Evolutionary conservation across 2,113 vertebrate genomes (phyloP), one percentile per base, ranked within the genome.

Genomic region (Lamprologus callipterus): DNA sequence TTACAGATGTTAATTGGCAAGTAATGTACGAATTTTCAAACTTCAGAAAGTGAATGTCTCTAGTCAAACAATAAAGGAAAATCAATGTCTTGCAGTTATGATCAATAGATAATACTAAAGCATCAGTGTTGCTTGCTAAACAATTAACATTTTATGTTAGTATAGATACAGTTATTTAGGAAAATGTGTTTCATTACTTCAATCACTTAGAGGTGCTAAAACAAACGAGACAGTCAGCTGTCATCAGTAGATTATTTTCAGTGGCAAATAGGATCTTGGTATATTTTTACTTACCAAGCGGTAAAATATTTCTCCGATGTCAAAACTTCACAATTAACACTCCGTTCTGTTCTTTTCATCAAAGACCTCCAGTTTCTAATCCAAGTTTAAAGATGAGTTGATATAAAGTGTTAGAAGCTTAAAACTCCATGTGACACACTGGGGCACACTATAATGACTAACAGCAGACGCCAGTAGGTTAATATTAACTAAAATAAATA

Each of bases 401-500:
- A 57, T 73, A 88, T 54, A 80, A 81, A 82, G 45, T 51, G 9
- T 5, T 5, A 23, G 13, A 47, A 81, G 3, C 40, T 2, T 19
- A 78, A 84, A 87, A 73, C 17, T 23, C 47, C 7, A 8, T 26
- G 42, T 5, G 21, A 85, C 54, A 16, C 11, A 17, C 28, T 17
- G 12, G 68, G 14, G 13, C 13, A 10, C 33, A 9, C 8, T 8
- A 28, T 2, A 17, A 21, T 65, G 80, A 87, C 60, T 31, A 68
- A 14, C 3, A 65, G 26, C 28, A 40, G 4, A 54, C 8, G 45
- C 2, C 8, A 10, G 8, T 9, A 26, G 60, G 84, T 92, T 88
- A 89, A 85, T 86, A 87, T 91, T 84, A 40, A 87, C 86, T 85
- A 57, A 89, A 57, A 94, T 89, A 86, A 90, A 94, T 93, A 93